These are phyloP conservation scores for Diplodus puntazzo DNA, from an alignment of 2,797 vertebrate species.

Conservation along the genomic window DNA sequence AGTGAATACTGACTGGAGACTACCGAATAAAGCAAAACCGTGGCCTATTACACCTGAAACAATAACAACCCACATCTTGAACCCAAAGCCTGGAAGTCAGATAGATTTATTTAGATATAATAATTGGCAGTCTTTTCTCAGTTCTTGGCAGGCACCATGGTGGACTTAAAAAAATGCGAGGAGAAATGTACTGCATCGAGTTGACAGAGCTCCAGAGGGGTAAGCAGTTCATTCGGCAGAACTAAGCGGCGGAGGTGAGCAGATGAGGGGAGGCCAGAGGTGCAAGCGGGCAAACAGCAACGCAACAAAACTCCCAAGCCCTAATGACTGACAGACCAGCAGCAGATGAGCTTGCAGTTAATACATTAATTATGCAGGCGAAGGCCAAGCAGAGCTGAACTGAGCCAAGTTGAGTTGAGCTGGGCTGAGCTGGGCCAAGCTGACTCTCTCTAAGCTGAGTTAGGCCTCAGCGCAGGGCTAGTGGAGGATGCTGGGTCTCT, in stretches of 20 bases:
- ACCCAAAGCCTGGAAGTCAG: constrained; percentile 15
- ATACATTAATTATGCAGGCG: constrained; percentile 80
- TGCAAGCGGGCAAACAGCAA: constrained; percentile 48
- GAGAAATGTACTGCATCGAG: constrained; percentile 29
- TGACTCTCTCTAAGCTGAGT: constrained; percentile 62
- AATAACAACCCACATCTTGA: constrained; percentile 43
- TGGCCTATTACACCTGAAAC: constrained; percentile 41
- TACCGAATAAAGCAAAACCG: constrained; percentile 27
- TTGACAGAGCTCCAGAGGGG: constrained; percentile 53
- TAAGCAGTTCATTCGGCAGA: constrained; percentile 52
- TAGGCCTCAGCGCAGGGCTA: constrained; percentile 54
- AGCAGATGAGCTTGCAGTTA: constrained; percentile 76
- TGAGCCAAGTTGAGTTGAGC: constrained; percentile 43
- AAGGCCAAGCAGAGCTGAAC: constrained; percentile 67
- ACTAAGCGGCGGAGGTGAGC: constrained; percentile 52
- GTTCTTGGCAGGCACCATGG: constrained; percentile 44
- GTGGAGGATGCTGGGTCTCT: constrained; percentile 67
- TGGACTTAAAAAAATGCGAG: constrained; percentile 37
- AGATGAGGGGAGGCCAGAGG: constrained; percentile 51
- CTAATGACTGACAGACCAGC: constrained; percentile 70
- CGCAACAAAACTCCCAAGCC: constrained; percentile 63
- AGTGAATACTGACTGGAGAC: constrained; percentile 17
- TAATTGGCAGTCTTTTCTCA: constrained; percentile 54
- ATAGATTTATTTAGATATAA: constrained; percentile 56
- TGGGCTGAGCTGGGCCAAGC: constrained; percentile 43